Base-by-base conservation (phyloP, 2,797 vertebrate species). In the Clarias laeviceps region DNA sequence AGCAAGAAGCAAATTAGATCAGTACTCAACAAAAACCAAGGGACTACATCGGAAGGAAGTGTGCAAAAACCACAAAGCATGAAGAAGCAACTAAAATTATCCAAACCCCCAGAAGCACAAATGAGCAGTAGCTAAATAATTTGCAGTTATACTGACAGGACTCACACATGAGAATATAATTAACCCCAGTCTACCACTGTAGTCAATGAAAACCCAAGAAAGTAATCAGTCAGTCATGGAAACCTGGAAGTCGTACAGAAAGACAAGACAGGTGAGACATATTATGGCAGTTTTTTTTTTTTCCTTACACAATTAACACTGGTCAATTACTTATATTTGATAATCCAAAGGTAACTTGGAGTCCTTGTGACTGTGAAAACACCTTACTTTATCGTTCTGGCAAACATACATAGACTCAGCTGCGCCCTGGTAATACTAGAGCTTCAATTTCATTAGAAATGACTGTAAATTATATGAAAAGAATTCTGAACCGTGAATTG, bases 41-140 rank as follows among this genome's bases (percentile, higher is more conserved):
- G 92, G 85, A 89, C 5, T 72, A 90, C 90, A 93, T 92, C 88
- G 89, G 91, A 91, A 96, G 95, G 95, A 96, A 96, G 94, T 90
- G 89, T 94, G 94, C 94, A 96, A 91, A 95, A 97, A 95, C 95
- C 96, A 94, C 96, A 95, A 93, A 91, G 91, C 90, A 88, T 90
- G 90, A 89, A 90, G 82, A 64, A 90, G 90, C 92, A 92, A 91
- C 90, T 90, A 90, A 91, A 92, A 83, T 90, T 90, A 87, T 86
- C 73, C 80, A 54, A 61, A 72, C 37, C 80, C 69, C 74, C 68
- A 82, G 50, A 84, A 86, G 84, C 50, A 64, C 29, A 82, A 64
- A 68, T 69, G 78, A 88, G 50, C 54, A 66, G 73, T 62, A 57
- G 57, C 68, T 84, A 22, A 86, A 78, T 45, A 9, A 61, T 61